Percentiles rank a stretch among this genome's conserved stretches.
phyloP scores from a whole-genome alignment of 2,888 invertebrate species.

The Agriopis aurantiaria region DNA sequence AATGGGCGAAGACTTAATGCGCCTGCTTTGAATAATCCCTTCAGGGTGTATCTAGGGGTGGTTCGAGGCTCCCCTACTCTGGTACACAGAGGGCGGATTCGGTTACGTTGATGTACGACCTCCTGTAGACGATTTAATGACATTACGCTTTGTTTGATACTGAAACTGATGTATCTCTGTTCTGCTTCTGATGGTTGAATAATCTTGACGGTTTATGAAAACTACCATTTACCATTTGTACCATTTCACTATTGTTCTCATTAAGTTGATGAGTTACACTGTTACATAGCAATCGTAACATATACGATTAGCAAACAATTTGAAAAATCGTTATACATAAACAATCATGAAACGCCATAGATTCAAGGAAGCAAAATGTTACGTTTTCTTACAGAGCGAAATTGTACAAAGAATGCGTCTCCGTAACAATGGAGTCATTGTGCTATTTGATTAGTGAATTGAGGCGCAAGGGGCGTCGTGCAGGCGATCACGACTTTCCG shows the following conservation, averaged over 20 bases:
- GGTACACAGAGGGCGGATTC: conserved; percentile 59
- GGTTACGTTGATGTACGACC: conserved; percentile 63
- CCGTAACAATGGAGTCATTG: conserved; percentile 76
- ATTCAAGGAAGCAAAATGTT: conserved; percentile 56
- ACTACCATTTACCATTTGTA: too few relatives aligned
- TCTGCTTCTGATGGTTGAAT: conserved; percentile 2
- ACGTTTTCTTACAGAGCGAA: conserved; percentile 63
- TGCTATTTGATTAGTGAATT: conserved; percentile 75
- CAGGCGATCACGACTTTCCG: conserved; percentile 76
- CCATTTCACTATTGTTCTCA: background rate
- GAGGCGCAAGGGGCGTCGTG: conserved; percentile 71
- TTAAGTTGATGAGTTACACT: background rate
- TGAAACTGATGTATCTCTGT: conserved; percentile 53
- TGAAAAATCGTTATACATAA: conserved; percentile 23
- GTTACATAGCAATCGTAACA: background rate
- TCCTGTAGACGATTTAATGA: conserved; percentile 48
- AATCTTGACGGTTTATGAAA: background rate
- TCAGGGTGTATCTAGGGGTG: conserved; percentile 45
- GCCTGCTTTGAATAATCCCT: conserved; percentile 69
- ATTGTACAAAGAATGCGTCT: conserved; percentile 64
- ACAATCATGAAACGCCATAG: conserved; percentile 13
- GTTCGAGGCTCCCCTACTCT: conserved; percentile 44
- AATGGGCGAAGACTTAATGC: conserved; percentile 67
- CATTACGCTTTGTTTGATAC: conserved; percentile 60
- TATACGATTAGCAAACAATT: background rate